Base-by-base conservation (phyloP, 2,797 vertebrate genomes). In the Neosilurus hyrtlii region DNA sequence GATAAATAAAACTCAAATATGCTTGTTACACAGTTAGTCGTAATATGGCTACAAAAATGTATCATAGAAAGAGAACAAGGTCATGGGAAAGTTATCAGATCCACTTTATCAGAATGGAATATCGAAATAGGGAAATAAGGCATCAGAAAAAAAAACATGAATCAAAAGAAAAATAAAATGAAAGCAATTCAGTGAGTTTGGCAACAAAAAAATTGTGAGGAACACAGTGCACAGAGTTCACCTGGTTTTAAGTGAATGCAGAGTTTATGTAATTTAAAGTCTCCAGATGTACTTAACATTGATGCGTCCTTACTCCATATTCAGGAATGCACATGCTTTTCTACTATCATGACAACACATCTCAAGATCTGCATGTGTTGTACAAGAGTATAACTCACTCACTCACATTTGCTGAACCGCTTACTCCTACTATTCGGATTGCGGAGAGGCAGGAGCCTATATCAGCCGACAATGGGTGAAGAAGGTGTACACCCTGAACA, bases 221-320 rank as follows among this genome's bases (percentile, higher is more conserved):
- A 30, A n/a, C 51, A 11, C 8, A n/a, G 37, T 35, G 82, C n/a
- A 20, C 24, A 0, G 66, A 49, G 82, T n/a, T 75, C 73, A 59
- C 30, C 54, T 82, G 62, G 62, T 67, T 82, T 67, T 67, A 37
- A 65, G 74, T 77, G 71, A 52, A 62, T 77, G 75, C 62, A 49
- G 37, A 18, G 37, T 77, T 77, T 77, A 61, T 43, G 37, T 77
- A 22, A 77, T 77, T 62, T 51, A 77, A 59, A 77, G 37, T 12
- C 22, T 18, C 37, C 75, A 77, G 75, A 51, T 77, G 59, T 62
- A 63, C 62, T 63, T 20, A 18, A 49, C 59, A 77, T 26, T 62
- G 35, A 77, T 51, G 37, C n/a, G 15, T 0, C 22, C 37, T 62
- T 51, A 77, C 8, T 43, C 37, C 37, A 77, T 11, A 37, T 22